Conservation (phyloP, 2,797 vertebrate species). For the Somateria mollissima region DNA sequence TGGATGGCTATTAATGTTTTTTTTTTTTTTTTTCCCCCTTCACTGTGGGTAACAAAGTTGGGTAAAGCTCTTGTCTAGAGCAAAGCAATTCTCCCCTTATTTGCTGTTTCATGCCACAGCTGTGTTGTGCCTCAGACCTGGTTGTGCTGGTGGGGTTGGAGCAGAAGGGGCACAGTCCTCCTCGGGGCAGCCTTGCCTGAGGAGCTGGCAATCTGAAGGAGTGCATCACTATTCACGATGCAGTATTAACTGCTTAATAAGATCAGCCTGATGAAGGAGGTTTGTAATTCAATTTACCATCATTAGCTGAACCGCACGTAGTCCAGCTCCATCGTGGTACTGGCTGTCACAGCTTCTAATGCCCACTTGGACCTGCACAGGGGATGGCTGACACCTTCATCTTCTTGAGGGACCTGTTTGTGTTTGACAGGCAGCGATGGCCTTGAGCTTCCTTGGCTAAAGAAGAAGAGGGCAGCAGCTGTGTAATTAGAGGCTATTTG, state of each 20-base stretch:
- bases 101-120: background rate
- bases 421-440: accelerated
- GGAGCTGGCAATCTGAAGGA: background rate
- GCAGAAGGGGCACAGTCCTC: background rate
- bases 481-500: background rate
- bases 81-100: background rate
- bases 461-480: background rate
- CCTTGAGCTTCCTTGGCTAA: background rate
- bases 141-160: background rate
- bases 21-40: background rate
- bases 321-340: accelerated
- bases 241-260: background rate
- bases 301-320: accelerated
- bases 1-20: background rate
- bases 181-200: background rate
- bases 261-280: background rate
- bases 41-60: background rate
- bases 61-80: background rate
- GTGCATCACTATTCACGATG: background rate
- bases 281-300: background rate
- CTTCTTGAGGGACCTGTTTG: background rate
- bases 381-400: background rate
- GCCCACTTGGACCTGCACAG: background rate
- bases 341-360: background rate
- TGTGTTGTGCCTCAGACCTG: background rate